Evolutionary conservation across 2,888 invertebrate genomes (phyloP).

Genomic region (Fragum whitleyi): DNA sequence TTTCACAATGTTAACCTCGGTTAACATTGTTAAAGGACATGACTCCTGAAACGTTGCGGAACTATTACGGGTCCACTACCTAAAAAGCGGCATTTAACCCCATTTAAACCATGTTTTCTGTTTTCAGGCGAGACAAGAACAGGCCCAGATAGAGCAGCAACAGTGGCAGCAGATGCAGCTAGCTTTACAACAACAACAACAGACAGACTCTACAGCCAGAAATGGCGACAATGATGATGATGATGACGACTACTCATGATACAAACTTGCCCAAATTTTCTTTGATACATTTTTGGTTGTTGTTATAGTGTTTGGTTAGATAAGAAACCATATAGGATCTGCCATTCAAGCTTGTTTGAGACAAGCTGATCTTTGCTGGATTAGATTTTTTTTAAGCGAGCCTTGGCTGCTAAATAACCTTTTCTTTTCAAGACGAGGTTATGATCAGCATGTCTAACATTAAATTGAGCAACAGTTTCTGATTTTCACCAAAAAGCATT

Average conservation of each 20-base stretch:
- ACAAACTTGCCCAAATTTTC: background rate
- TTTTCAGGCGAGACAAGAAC: conserved; percentile 93
- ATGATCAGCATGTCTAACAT: no score
- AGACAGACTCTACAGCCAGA: conserved; percentile 36
- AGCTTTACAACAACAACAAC: conserved; percentile 82
- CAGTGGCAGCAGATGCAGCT: conserved; percentile 95
- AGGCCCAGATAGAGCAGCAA: conserved; percentile 94
- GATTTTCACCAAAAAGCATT: no score
- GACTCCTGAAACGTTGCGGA: no score
- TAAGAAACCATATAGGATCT: background rate
- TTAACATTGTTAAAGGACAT: no score
- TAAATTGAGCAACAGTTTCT: no score
- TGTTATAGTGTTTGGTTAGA: background rate
- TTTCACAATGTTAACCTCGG: no score
- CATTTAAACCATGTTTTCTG: no score
- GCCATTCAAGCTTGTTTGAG: background rate
- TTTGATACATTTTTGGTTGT: background rate
- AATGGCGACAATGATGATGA: conserved; percentile 61
- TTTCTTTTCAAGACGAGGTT: no score
- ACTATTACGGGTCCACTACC: no score
- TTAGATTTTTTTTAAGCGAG: no score
- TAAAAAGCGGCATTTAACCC: no score
- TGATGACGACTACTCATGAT: conserved; percentile 66
- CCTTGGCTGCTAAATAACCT: no score
- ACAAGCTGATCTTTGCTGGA: background rate